These are phyloP conservation scores for Hermaeophaga mercurialis DNA, from an alignment of 2,888 invertebrate genomes.

Conservation along the genomic window DNA sequence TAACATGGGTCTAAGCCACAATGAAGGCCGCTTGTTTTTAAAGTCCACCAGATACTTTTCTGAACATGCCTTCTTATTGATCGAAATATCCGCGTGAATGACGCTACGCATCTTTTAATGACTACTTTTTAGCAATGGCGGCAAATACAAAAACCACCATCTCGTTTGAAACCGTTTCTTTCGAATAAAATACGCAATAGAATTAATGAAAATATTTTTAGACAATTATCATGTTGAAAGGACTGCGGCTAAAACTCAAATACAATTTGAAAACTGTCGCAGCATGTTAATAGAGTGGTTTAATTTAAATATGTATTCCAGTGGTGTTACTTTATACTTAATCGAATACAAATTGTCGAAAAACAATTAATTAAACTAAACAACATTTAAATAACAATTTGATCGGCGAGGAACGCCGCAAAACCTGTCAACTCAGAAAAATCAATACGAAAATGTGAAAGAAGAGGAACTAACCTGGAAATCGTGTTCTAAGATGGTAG, in stretches of 20 bases:
- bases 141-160: slow-evolving; percentile 15
- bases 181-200: not conserved
- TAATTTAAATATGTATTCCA: slow-evolving; percentile 6
- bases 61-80: slow-evolving; percentile 26
- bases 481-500: slow-evolving; percentile 17
- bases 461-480: slow-evolving; percentile 20
- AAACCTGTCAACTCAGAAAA: slow-evolving; percentile 6
- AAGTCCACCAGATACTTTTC: slow-evolving; percentile 17
- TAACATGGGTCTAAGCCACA: too few species aligned
- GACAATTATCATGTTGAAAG: too few species aligned
- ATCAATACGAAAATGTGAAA: too few species aligned
- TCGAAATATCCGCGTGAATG: slow-evolving; percentile 23
- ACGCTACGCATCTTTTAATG: slow-evolving; percentile 23
- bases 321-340: slow-evolving; percentile 26
- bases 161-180: not conserved
- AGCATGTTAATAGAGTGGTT: slow-evolving; percentile 1
- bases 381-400: not conserved
- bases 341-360: not conserved
- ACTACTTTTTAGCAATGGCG: slow-evolving; percentile 24
- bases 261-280: not conserved
- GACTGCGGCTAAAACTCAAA: not conserved
- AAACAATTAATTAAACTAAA: not conserved
- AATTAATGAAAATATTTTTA: not conserved
- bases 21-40: slow-evolving; percentile 20
- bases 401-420: not conserved